phyloP scores from a whole-genome alignment of 2,113 vertebrate species.

The Geococcyx californianus region DNA sequence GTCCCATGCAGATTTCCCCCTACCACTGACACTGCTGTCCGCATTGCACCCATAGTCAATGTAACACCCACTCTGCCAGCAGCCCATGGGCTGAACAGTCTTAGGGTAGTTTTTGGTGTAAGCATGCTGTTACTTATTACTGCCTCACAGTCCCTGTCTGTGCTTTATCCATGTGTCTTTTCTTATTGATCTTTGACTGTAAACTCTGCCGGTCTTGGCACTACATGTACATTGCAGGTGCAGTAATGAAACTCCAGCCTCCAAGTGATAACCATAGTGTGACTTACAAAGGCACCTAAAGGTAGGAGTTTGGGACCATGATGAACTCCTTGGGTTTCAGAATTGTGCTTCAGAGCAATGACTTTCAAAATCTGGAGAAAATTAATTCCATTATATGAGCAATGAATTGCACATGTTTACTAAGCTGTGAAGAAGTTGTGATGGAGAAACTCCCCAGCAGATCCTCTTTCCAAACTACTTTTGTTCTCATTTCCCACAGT shows the following conservation, averaged over 20 bases:
- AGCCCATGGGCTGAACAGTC: fast-evolving
- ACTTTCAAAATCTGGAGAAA: neutral
- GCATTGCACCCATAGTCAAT: neutral
- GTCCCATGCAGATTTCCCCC: neutral
- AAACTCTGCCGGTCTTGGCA: neutral
- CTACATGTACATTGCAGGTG: neutral
- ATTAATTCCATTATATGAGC: neutral
- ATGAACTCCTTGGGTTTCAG: neutral
- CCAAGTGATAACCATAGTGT: neutral
- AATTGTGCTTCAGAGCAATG: neutral
- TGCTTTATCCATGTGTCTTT: neutral
- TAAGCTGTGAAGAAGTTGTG: neutral
- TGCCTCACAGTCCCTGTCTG: neutral
- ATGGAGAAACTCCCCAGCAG: neutral
- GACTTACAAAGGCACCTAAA: neutral
- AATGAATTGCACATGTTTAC: neutral
- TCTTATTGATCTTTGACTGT: neutral
- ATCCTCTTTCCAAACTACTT: neutral
- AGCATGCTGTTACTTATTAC: neutral
- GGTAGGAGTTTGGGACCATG: neutral
- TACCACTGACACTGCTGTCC: neutral
- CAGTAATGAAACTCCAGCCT: neutral
- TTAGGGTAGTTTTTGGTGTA: neutral
- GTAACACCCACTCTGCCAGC: neutral
- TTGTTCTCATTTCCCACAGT: constrained; percentile 19